These are phyloP conservation scores for Ophiodon elongatus DNA, from an alignment of 2,113 vertebrate species.

Conservation along the genomic window DNA sequence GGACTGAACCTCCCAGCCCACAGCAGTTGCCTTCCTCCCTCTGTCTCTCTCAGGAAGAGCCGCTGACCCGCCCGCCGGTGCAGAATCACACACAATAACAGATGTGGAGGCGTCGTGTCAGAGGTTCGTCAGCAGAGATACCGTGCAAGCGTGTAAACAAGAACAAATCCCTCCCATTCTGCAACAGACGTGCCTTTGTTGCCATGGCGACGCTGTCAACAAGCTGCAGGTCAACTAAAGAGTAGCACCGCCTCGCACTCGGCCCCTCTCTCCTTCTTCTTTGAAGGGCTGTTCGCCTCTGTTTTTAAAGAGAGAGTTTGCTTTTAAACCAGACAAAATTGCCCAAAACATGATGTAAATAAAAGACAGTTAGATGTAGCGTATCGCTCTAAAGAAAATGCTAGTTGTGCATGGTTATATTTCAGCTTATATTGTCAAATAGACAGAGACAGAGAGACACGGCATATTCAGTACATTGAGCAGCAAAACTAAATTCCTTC, in stretches of 20 bases:
- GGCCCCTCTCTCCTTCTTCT: neutral
- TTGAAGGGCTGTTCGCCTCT: neutral
- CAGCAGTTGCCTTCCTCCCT: neutral
- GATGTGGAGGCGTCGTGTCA: neutral
- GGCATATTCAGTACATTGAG: neutral
- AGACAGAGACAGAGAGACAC: neutral
- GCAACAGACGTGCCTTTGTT: neutral
- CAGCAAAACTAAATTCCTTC: neutral
- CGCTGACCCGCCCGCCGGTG: neutral
- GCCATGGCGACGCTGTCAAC: conserved; percentile 21
- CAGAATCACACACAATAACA: conserved; percentile 18
- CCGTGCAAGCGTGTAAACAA: neutral
- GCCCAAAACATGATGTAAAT: neutral
- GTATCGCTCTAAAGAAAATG: neutral
- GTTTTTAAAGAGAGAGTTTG: neutral
- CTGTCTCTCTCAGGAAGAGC: neutral
- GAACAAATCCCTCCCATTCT: neutral
- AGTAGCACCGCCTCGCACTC: neutral
- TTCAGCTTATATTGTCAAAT: neutral
- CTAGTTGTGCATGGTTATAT: neutral
- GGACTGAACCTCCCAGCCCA: neutral
- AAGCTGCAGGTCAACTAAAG: neutral
- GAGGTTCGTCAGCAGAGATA: neutral
- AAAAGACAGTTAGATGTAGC: neutral
- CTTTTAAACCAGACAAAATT: neutral